Evolutionary conservation across 2,797 vertebrate genomes (phyloP), one percentile per base, ranked within the genome.

Genomic region (Mionectes olivaceus): DNA sequence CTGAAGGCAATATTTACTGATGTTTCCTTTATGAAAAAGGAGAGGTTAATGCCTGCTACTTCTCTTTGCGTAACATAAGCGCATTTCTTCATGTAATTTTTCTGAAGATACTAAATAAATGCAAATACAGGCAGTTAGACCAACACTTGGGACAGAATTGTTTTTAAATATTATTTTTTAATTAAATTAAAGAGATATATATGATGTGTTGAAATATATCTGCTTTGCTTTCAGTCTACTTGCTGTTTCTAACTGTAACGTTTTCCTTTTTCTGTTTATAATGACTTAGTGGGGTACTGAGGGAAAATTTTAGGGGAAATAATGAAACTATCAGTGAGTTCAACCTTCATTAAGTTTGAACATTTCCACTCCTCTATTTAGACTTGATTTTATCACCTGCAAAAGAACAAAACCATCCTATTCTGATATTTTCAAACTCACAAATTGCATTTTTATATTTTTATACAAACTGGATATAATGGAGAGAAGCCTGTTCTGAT

Each of bases 11-110:
- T 47, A 19, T 69, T 75, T n/a, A 52, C 41, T 75, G 71, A 27
- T 47, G 32, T 80, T 92, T 89, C n/a, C 70, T 76, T 83, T 82
- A 55, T 59, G 16, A 43, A 60, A 94, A 93, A 92, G 13, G n/a
- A 52, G 52, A 83, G 18, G 22, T 70, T 87, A 64, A 65, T 56
- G 25, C 46, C 47, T 73, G 7, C 27, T 65, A 8, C 23, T 49
- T 86, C 50, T 78, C 13, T 43, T 55, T 75, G 35, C 9, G 30
- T 94, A 50, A 53, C 14, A 16, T 2, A 43, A 39, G 10, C 83
- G 19, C 21, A 33, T 85, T 84, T 86, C 33, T 43, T 82, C 24
- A 6, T 4, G 3, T 22, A 37, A 28, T 53, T 84, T 56, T 87
- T 74, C 49, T 74, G n/a, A 55, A 81, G 10, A 50, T 19, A 7